A percentile compares a stretch with the other conserved stretches of the same genome.
phyloP scores from a whole-genome alignment of 2,113 vertebrate genomes.

The Notiomystis cincta region DNA sequence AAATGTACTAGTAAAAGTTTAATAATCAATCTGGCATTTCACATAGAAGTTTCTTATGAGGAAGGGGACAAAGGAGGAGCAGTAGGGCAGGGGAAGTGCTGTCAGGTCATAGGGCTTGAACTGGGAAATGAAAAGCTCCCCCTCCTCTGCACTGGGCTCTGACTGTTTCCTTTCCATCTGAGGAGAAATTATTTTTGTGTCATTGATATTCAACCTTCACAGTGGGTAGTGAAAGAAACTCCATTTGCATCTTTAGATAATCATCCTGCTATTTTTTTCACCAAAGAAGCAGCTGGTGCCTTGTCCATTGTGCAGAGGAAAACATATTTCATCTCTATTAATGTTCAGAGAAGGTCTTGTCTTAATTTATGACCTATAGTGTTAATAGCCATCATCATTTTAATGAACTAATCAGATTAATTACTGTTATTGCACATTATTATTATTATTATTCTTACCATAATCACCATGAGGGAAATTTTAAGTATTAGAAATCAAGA shows the following conservation, averaged over 20 bases:
- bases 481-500: constrained; percentile 4
- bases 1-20: not conserved
- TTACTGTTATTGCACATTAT: constrained; percentile 47
- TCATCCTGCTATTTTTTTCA: constrained; percentile 30
- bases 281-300: constrained; percentile 38
- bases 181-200: not conserved
- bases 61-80: not conserved
- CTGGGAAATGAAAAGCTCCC: not conserved
- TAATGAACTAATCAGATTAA: constrained; percentile 61
- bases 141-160: not conserved
- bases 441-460: constrained; percentile 22
- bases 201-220: not conserved
- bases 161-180: not conserved
- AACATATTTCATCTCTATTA: constrained; percentile 52
- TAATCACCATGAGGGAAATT: constrained; percentile 8
- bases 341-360: constrained; percentile 47
- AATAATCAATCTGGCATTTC: not conserved
- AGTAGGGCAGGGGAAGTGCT: not conserved
- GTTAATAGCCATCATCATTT: constrained; percentile 44
- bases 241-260: constrained; percentile 45
- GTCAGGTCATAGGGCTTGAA: not conserved
- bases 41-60: not conserved
- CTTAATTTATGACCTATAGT: constrained; percentile 57
- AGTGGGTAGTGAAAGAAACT: constrained; percentile 8
- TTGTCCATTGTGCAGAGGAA: constrained; percentile 46